A percentile compares a stretch with the other conserved stretches of the same genome.
phyloP scores from a whole-genome alignment of 2,888 invertebrate species.

The Neoascia interrupta region DNA sequence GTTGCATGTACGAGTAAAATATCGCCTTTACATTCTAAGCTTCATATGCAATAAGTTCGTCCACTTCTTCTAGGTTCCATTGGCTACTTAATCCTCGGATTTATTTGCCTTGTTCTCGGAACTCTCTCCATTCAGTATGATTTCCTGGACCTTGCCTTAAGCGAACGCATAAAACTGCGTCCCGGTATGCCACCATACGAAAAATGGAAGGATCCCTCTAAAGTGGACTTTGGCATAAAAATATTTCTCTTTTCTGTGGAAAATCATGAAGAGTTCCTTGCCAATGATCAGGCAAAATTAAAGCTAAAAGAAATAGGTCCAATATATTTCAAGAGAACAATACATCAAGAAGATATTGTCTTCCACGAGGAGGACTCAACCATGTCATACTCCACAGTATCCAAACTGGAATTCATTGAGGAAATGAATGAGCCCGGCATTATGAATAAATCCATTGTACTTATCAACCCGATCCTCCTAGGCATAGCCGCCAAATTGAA shows the following conservation, averaged over 20 bases:
- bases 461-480: slow-evolving; percentile 61
- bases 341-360: slow-evolving; percentile 57
- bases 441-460: slow-evolving; percentile 82
- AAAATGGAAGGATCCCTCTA: slow-evolving; percentile 46
- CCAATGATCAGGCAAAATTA: slow-evolving; percentile 83
- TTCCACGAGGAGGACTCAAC: slow-evolving; percentile 71
- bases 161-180: slow-evolving; percentile 55
- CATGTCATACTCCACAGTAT: slow-evolving; percentile 79
- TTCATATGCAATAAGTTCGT: too few relatives aligned
- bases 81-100: slow-evolving; percentile 22
- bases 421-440: slow-evolving; percentile 82
- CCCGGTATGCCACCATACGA: slow-evolving; percentile 56
- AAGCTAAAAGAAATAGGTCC: slow-evolving; percentile 87
- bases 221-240: slow-evolving; percentile 73
- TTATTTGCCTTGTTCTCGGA: slow-evolving; percentile 14
- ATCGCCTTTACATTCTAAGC: too few relatives aligned
- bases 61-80: slow-evolving; percentile 20
- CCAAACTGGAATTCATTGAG: slow-evolving; percentile 79
- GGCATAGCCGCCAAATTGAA: slow-evolving; percentile 50
- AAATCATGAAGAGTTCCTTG: slow-evolving; percentile 85
- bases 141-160: slow-evolving; percentile 45
- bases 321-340: slow-evolving; percentile 59
- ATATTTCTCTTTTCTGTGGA: slow-evolving; percentile 88
- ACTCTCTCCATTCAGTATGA: slow-evolving; percentile 25
- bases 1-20: slow-evolving; percentile 21